Base-by-base conservation (phyloP, 2,888 invertebrate genomes). In the Microplitis manilae region DNA sequence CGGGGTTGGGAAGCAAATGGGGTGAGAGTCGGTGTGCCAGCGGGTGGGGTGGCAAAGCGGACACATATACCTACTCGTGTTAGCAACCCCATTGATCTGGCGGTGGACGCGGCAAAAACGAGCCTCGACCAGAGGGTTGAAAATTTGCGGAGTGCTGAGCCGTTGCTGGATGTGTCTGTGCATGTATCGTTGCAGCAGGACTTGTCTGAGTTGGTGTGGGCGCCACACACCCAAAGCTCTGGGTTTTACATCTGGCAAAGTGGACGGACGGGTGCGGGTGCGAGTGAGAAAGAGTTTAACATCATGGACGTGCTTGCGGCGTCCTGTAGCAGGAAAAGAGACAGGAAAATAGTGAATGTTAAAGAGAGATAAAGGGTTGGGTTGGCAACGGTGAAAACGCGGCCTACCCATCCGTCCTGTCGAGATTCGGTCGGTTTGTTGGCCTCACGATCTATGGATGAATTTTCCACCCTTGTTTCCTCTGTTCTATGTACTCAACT, bases 81-180 rank as follows among this genome's bases (percentile, higher is more conserved):
- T 89, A 89, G 89, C 89, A 89, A 87, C 87, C 88, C 88, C 89
- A 89, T 89, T 89, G 89, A 89, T 89, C 89, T 89, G 89, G 85
- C 86, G 86, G 87, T 87, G 87, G 86, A 86, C 86, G 88, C 86
- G 86, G 87, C 86, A 87, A 87, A 88, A 87, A 88, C 87, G 87
- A 86, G 86, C 86, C 79, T 68, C 83, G 80, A 78, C 75, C 80
- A 79, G 80, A 74, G 73, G 65, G 78, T 80, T 76, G 76, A 87
- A 87, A 88, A 87, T 88, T 88, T 88, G 86, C 86, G 86, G 86
- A 87, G 86, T 84, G 86, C 85, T 84, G 86, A 86, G 86, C 85
- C 85, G 68, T 73, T 64, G 60, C 69, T 69, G 59, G 60, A 41
- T 17, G 70, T 50, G 41, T 9, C 60, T 8, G 83, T 77, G 79